Evolutionary conservation across 2,888 invertebrate genomes (phyloP).

Genomic region (Lycophotia porphyrea): DNA sequence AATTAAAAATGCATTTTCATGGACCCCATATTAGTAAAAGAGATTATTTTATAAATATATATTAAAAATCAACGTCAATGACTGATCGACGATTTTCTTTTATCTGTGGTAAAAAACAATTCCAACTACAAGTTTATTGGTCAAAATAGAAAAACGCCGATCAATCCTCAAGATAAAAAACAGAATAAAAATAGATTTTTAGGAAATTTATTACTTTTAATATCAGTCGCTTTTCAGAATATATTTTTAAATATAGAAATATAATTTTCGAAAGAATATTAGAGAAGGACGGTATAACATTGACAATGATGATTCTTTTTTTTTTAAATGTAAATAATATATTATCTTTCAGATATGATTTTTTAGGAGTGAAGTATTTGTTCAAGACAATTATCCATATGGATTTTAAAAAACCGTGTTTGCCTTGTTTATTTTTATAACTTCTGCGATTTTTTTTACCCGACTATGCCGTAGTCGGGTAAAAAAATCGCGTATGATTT

Average conservation of each 20-base stretch:
- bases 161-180: conserved; percentile 3
- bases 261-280: conserved; percentile 17
- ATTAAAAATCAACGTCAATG: neutral
- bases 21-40: conserved; percentile 61
- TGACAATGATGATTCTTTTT: conserved; percentile 2
- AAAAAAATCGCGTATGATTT: too few relatives aligned
- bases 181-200: conserved; percentile 1
- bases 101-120: neutral
- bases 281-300: conserved; percentile 45
- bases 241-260: conserved; percentile 28
- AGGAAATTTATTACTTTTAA: conserved; percentile 1
- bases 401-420: neutral
- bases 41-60: conserved; percentile 22
- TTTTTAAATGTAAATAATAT: neutral
- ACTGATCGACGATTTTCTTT: conserved; percentile 15
- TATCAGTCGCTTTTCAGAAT: conserved; percentile 46
- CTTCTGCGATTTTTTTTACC: neutral
- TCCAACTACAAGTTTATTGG: neutral
- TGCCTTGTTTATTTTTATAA: neutral
- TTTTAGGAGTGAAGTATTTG: neutral
- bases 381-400: too few relatives aligned
- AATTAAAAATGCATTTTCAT: conserved; percentile 65
- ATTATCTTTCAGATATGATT: neutral
- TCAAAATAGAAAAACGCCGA: conserved; percentile 12
- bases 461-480: too few relatives aligned